Base-by-base conservation (phyloP, 2,113 vertebrate genomes). In the Kryptolebias marmoratus region DNA sequence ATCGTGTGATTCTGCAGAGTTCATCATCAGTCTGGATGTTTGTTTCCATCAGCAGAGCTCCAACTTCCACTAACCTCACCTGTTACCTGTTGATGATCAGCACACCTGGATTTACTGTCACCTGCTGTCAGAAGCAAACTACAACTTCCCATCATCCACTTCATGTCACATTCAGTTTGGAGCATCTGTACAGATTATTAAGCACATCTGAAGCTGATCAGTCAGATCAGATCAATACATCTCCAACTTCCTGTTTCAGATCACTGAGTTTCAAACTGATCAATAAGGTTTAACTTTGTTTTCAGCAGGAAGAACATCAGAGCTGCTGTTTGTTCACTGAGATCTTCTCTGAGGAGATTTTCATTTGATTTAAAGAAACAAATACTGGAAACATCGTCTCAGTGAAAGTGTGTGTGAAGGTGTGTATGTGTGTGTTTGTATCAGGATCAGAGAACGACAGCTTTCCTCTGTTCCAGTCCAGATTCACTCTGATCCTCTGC, bases 11-110 rank as follows among this genome's bases (percentile, higher is more conserved):
- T 36, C 32, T 36, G 32, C 32, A 36, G 32, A 36, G 32, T 55
- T 55, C 53, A 12, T 54, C n/a, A 28, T 55, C 27, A 55, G 53
- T 55, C 27, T 55, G 27, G 53, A 55, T 55, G 53, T 55, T 55
- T 14, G 53, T 55, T 30, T 55, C 49, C 27, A 55, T 30, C 53
- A 55, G 53, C 53, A 55, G 53, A 55, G 53, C 53, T 55, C 12
- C 22, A 55, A 6, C 22, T 30, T 55, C 53, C 53, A 55, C 53
- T 55, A 55, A 55, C 53, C 53, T 30, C 53, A 55, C 27, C 27
- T 55, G 53, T 28, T 55, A 28, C 53, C 52, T 54, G 52, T 54
- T 54, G 22, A 55, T 27, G 28, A 56, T 30, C 28, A 31, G 28
- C 54, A 56, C 54, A 56, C 13, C 54, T 56, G 13, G 13, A 56